Conservation (phyloP, 2,113 vertebrate species). For the Chroicocephalus ridibundus region DNA sequence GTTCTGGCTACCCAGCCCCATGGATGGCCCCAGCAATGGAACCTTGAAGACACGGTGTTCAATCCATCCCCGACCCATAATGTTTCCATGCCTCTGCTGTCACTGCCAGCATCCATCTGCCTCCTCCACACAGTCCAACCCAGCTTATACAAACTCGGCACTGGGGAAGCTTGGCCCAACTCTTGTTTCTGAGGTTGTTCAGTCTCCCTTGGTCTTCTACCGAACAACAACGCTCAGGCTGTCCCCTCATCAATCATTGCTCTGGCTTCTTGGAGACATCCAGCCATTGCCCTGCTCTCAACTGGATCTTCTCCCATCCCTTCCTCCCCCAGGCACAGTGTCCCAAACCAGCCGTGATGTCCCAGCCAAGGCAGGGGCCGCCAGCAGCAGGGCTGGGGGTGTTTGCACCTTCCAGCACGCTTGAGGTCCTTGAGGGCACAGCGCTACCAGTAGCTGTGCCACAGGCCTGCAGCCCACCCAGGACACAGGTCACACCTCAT, state of each 20-base stretch:
- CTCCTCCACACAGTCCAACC: background rate
- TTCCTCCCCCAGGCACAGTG: background rate
- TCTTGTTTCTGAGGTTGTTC: background rate
- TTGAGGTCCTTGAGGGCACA: background rate
- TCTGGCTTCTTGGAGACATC: background rate
- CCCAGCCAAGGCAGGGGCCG: background rate
- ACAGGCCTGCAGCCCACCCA: background rate
- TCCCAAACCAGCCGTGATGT: background rate
- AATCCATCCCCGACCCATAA: background rate
- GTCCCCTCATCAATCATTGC: background rate
- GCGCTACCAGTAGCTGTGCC: no score
- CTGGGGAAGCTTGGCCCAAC: background rate
- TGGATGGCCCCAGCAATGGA: background rate
- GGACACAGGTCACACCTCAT: background rate
- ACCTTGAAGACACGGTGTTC: background rate
- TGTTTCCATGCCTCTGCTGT: background rate
- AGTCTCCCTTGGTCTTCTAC: background rate
- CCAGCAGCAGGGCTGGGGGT: background rate
- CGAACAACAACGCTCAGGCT: background rate
- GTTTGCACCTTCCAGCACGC: background rate
- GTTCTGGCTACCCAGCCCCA: background rate
- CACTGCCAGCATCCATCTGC: background rate
- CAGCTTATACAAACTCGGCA: background rate
- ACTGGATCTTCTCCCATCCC: background rate
- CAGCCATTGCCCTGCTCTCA: background rate